phyloP scores from a whole-genome alignment of 2,797 vertebrate species.

The Melanotaenia nigrans region DNA sequence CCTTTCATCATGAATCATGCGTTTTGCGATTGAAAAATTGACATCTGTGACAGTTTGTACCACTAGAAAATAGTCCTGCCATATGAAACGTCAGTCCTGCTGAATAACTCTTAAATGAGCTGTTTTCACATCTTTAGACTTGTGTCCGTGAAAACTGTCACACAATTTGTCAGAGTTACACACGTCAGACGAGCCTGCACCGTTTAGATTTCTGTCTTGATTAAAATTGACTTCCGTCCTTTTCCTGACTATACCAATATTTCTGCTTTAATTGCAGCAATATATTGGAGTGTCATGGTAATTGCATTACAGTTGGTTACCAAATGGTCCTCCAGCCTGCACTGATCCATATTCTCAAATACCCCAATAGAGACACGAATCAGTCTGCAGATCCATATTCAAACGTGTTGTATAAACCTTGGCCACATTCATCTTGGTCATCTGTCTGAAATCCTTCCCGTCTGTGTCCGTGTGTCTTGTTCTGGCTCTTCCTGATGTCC shows the following conservation, averaged over 20 bases:
- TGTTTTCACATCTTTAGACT: constrained; percentile 35
- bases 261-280: constrained; percentile 77
- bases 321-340: constrained; percentile 61
- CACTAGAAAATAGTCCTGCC: constrained; percentile 27
- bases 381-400: constrained; percentile 74
- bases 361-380: constrained; percentile 69
- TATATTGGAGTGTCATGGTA: constrained; percentile 75
- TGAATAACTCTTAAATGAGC: constrained; percentile 38
- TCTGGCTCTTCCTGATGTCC: constrained; percentile 28
- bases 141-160: constrained; percentile 39
- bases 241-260: constrained; percentile 70
- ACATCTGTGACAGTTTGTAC: constrained; percentile 23
- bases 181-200: constrained; percentile 28
- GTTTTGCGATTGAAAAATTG: constrained; percentile 24
- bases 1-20: background rate
- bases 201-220: constrained; percentile 58
- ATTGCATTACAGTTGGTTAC: constrained; percentile 77
- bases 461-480: constrained; percentile 3
- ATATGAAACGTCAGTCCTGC: constrained; percentile 30
- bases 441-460: constrained; percentile 5
- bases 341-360: constrained; percentile 72
- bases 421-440: constrained; percentile 47
- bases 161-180: constrained; percentile 61
- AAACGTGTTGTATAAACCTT: constrained; percentile 36
- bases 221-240: constrained; percentile 72